These are phyloP conservation scores for Zaprionus davidi DNA, from an alignment of 1,140 invertebrate species.

Conservation along the genomic window DNA sequence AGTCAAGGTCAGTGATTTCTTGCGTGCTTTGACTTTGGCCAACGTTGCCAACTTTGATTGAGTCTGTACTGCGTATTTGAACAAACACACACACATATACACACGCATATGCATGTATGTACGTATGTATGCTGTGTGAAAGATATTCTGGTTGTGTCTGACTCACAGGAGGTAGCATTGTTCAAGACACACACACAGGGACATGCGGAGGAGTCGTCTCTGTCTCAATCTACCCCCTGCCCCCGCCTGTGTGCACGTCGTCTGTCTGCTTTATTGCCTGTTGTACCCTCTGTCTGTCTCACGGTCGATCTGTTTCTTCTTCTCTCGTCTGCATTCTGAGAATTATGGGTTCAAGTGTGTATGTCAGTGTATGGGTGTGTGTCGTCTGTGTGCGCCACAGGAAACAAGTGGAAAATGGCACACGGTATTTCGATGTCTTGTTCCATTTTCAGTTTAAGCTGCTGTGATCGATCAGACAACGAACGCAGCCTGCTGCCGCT, in stretches of 20 bases:
- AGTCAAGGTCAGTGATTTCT: constrained; percentile 84
- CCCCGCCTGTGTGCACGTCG: constrained; percentile 7
- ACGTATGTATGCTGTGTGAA: constrained; percentile 30
- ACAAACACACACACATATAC: neutral
- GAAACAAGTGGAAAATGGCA: constrained; percentile 61
- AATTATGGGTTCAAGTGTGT: constrained; percentile 63
- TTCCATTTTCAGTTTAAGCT: constrained; percentile 55
- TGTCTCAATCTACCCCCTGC: neutral
- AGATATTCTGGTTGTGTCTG: constrained; percentile 26
- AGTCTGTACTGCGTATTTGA: constrained; percentile 33
- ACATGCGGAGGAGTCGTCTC: neutral
- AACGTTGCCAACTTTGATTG: constrained; percentile 74
- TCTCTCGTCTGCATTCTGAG: constrained; percentile 43
- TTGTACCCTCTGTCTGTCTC: constrained; percentile 15
- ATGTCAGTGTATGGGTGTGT: neutral
- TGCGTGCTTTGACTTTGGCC: constrained; percentile 59
- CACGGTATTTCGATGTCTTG: constrained; percentile 43
- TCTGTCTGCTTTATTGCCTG: constrained; percentile 35
- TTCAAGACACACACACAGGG: neutral
- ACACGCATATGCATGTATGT: constrained; percentile 10
- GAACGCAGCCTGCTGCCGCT: constrained; percentile 16
- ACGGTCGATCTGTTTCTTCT: constrained; percentile 4
- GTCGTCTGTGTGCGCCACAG: constrained; percentile 16
- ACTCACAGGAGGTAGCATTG: constrained; percentile 42
- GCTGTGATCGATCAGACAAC: constrained; percentile 65